phyloP scores from a whole-genome alignment of 2,888 invertebrate species.

The Chrysotoxum bicinctum region DNA sequence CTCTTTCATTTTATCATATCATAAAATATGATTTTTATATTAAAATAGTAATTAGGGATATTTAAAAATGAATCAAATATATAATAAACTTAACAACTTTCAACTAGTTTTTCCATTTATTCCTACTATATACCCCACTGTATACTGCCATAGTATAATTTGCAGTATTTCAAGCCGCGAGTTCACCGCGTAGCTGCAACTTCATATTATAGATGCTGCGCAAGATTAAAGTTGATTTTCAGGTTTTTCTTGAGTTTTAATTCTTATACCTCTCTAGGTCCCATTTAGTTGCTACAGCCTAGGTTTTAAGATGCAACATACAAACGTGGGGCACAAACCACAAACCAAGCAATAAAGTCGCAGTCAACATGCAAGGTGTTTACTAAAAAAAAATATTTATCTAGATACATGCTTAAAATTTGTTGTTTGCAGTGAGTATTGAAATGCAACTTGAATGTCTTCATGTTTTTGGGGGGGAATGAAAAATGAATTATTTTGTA shows the following conservation, averaged over 20 bases:
- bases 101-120: neutral
- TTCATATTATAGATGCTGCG: slow-evolving; percentile 1
- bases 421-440: neutral
- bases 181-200: slow-evolving; percentile 30
- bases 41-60: too few relatives aligned
- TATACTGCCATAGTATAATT: neutral
- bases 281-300: neutral
- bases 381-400: neutral
- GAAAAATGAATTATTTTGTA: neutral
- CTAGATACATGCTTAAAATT: neutral
- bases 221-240: slow-evolving; percentile 64
- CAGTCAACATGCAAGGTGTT: slow-evolving; percentile 16
- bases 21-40: too few relatives aligned
- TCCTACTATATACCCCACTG: neutral
- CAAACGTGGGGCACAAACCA: neutral
- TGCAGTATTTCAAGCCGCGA: slow-evolving; percentile 1
- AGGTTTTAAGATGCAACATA: slow-evolving; percentile 26
- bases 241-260: slow-evolving; percentile 50
- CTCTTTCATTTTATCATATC: too few relatives aligned
- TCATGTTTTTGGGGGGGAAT: neutral
- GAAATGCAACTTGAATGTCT: slow-evolving; percentile 4
- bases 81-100: too few relatives aligned
- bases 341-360: neutral
- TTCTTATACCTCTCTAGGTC: slow-evolving; percentile 23
- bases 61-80: too few relatives aligned